phyloP scores from a whole-genome alignment of 2,888 invertebrate species.

The Lepidochitona cinerea region DNA sequence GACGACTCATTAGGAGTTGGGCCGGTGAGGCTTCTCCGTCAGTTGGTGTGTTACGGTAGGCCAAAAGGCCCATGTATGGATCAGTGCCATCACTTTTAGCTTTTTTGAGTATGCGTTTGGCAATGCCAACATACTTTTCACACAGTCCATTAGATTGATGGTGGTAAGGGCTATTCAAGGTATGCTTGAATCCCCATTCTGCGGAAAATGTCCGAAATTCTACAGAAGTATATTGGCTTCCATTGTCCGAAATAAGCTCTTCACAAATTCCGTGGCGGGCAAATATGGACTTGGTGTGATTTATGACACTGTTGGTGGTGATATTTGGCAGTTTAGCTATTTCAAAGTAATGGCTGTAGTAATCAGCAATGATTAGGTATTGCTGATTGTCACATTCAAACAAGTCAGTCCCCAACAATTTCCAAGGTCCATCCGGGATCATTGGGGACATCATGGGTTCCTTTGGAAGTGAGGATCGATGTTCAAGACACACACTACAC shows the following conservation, averaged over 20 bases:
- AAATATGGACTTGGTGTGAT: slow-evolving; percentile 24
- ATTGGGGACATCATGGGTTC: slow-evolving; percentile 20
- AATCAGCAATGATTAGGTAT: slow-evolving; percentile 32
- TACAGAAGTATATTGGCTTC: slow-evolving; percentile 17
- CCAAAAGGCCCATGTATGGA: slow-evolving; percentile 7
- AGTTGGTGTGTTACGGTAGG: slow-evolving; percentile 7
- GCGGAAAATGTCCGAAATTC: slow-evolving; percentile 10
- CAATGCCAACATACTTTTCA: slow-evolving; percentile 11
- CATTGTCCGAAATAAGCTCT: slow-evolving; percentile 21
- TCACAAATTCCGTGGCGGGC: slow-evolving; percentile 26
- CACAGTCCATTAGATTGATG: slow-evolving; percentile 10
- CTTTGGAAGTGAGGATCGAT: slow-evolving; percentile 12
- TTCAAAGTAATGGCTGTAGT: slow-evolving; percentile 31
- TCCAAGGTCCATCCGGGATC: slow-evolving; percentile 25
- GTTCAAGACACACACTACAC: slow-evolving; percentile 21
- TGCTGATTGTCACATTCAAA: slow-evolving; percentile 18
- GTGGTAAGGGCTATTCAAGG: slow-evolving; percentile 12
- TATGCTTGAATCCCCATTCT: slow-evolving; percentile 16
- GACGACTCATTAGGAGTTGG: slow-evolving; percentile 12
- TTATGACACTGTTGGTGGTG: slow-evolving; percentile 17
- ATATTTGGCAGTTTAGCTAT: slow-evolving; percentile 17
- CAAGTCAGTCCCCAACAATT: slow-evolving; percentile 26
- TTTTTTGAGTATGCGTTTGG: slow-evolving; percentile 11
- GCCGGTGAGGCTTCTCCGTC: slow-evolving; percentile 8
- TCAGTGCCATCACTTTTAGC: not conserved